A percentile compares a stretch with the other conserved stretches of the same genome.
These are phyloP conservation scores for Megatriorchis doriae DNA, from an alignment of 2,113 vertebrate species.

Conservation along the genomic window DNA sequence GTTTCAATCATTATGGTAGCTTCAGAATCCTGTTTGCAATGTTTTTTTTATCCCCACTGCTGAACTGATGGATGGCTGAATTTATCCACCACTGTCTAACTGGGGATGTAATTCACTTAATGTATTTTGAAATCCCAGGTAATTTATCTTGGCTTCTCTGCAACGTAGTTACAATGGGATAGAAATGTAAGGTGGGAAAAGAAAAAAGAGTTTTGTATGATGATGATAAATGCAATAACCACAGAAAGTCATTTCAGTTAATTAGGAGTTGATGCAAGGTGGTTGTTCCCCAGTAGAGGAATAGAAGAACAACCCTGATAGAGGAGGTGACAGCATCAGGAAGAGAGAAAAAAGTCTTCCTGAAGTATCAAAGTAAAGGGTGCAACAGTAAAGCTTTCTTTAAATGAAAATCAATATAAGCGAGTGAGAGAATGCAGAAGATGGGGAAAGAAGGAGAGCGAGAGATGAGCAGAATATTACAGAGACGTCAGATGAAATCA, in stretches of 20 bases:
- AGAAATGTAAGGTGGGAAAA: conserved; percentile 31
- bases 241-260: conserved; percentile 12
- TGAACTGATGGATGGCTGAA: conserved; percentile 67
- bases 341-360: background rate
- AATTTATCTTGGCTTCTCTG: conserved; percentile 61
- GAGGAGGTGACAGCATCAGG: background rate
- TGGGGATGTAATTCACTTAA: conserved; percentile 74
- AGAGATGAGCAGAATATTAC: conserved; percentile 59
- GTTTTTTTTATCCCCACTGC: background rate
- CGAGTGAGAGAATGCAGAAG: conserved; percentile 22
- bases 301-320: background rate
- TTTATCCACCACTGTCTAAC: conserved; percentile 68
- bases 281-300: background rate
- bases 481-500: conserved; percentile 55
- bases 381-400: conserved; percentile 25
- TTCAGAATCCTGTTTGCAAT: conserved; percentile 23
- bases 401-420: conserved; percentile 49
- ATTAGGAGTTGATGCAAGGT: background rate
- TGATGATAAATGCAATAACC: conserved; percentile 41
- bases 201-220: background rate
- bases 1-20: conserved; percentile 26
- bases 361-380: conserved; percentile 10
- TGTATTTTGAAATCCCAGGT: conserved; percentile 62
- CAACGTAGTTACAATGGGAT: background rate
- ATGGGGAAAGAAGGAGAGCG: background rate